Conservation (phyloP, 2,888 invertebrate species). For the Drosophila conformis region DNA sequence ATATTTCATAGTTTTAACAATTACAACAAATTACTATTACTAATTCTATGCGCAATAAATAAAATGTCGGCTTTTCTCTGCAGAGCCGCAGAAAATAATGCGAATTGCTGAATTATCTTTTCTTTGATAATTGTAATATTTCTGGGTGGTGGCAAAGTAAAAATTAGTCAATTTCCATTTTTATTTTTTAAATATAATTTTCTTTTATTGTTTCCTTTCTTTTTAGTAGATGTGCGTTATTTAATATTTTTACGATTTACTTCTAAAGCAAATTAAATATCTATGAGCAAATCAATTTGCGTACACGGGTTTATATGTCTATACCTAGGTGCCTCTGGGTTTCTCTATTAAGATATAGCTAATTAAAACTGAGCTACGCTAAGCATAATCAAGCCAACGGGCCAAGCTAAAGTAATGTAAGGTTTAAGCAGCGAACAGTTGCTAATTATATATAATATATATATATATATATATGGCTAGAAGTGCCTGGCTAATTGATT, state of each 20-base stretch:
- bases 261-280: conserved; percentile 47
- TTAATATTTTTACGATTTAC: conserved; percentile 42
- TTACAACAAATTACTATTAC: conserved; percentile 70
- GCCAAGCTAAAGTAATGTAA: conserved; percentile 53
- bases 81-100: conserved; percentile 57
- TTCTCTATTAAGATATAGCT: conserved; percentile 18
- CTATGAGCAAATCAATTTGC: conserved; percentile 16
- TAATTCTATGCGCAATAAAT: conserved; percentile 76
- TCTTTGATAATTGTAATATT: too few relatives aligned
- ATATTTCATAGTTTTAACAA: conserved; percentile 73
- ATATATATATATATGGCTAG: conserved; percentile 8
- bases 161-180: neutral
- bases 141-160: neutral
- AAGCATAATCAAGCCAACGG: conserved; percentile 55
- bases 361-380: conserved; percentile 44
- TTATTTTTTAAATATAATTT: conserved; percentile 8
- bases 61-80: conserved; percentile 54
- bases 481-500: conserved; percentile 12
- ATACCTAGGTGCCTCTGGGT: conserved; percentile 38
- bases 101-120: conserved; percentile 14
- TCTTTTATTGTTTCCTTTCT: conserved; percentile 49
- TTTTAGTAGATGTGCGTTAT: conserved; percentile 34
- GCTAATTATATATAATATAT: conserved; percentile 5
- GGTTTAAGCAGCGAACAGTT: conserved; percentile 45
- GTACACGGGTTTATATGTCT: conserved; percentile 13